phyloP scores from a whole-genome alignment of 2,888 invertebrate genomes.

The Heterodera filipjevi region DNA sequence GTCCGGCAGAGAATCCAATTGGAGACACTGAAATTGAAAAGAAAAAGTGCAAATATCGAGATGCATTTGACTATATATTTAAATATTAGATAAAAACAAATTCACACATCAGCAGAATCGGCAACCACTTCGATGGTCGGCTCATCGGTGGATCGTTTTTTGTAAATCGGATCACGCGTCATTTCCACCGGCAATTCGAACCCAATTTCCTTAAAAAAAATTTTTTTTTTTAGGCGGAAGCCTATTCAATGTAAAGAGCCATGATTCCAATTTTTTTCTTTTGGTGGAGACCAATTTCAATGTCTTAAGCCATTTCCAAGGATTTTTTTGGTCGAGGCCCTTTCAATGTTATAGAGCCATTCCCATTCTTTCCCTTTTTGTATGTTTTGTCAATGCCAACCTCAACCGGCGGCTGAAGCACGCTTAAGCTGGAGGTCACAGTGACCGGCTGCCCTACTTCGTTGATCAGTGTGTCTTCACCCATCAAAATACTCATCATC shows the following conservation, averaged over 20 bases:
- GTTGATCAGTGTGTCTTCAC: background rate
- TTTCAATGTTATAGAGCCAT: too few species aligned
- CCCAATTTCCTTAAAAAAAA: background rate
- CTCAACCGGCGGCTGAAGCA: background rate
- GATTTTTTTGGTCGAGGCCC: too few species aligned
- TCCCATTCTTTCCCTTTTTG: too few species aligned
- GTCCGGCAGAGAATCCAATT: slow-evolving; percentile 23
- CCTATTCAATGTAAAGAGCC: too few species aligned
- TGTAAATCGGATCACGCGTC: slow-evolving; percentile 15
- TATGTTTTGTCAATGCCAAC: slow-evolving; percentile 2
- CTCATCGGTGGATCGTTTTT: background rate
- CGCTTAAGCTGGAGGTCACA: background rate
- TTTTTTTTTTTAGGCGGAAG: too few species aligned
- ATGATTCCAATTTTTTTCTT: too few species aligned
- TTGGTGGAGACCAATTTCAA: too few species aligned
- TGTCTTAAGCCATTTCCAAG: too few species aligned
- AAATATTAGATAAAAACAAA: background rate
- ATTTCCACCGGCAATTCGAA: slow-evolving; percentile 13
- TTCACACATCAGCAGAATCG: background rate
- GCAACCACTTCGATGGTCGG: background rate
- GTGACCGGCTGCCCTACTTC: background rate
- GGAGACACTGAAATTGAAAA: background rate
- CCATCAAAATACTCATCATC: slow-evolving; percentile 7
- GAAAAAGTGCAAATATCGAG: background rate
- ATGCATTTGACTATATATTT: too few species aligned